A percentile compares a stretch with the other conserved stretches of the same genome.
These are phyloP conservation scores for Papilio demoleus DNA, from an alignment of 2,888 invertebrate genomes.

Conservation along the genomic window DNA sequence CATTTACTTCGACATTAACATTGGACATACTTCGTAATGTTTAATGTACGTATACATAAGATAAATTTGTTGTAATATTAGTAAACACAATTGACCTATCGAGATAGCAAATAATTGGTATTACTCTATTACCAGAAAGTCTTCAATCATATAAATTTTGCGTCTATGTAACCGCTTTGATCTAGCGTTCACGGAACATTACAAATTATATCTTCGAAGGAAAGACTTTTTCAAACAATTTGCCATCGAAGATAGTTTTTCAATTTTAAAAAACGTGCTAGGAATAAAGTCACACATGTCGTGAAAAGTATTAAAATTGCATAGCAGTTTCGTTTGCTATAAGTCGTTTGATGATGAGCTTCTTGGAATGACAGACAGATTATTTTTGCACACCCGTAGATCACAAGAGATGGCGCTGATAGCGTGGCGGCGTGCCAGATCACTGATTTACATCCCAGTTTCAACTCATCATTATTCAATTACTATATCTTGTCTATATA, in stretches of 20 bases:
- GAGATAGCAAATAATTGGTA: too few species aligned
- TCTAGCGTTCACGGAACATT: too few species aligned
- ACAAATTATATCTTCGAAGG: too few species aligned
- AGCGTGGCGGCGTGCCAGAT: constrained; percentile 76
- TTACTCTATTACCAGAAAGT: too few species aligned
- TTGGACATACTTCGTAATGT: not conserved
- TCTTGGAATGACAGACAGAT: constrained; percentile 40
- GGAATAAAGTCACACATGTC: too few species aligned
- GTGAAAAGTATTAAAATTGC: too few species aligned
- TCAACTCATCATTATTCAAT: constrained; percentile 40
- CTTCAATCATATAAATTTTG: too few species aligned
- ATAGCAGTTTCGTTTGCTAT: not conserved
- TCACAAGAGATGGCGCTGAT: constrained; percentile 78
- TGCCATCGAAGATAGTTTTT: too few species aligned
- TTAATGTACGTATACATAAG: not conserved
- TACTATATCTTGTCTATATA: constrained; percentile 42
- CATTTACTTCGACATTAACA: constrained; percentile 11
- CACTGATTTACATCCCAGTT: constrained; percentile 55
- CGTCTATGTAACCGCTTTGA: too few species aligned
- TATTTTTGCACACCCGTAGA: constrained; percentile 69
- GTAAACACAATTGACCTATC: not conserved
- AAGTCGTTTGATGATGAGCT: constrained; percentile 21
- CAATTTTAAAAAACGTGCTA: too few species aligned
- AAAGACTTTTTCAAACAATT: too few species aligned
- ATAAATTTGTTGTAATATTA: not conserved